These are phyloP conservation scores for Parnassius mnemosyne DNA, from an alignment of 2,888 invertebrate species.

Conservation along the genomic window DNA sequence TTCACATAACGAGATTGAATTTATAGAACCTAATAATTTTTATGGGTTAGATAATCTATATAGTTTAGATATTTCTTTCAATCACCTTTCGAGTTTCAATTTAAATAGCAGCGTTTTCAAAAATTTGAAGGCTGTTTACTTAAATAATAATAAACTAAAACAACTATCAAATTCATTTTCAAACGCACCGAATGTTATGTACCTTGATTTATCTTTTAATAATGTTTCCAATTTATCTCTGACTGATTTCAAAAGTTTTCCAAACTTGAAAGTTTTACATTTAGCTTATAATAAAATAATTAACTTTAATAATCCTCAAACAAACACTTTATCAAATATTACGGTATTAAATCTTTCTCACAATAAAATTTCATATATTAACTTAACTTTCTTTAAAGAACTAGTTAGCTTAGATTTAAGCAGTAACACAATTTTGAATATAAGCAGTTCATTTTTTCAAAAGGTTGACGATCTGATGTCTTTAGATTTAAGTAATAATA, in stretches of 20 bases:
- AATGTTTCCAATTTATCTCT: slow-evolving; percentile 40
- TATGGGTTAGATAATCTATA: slow-evolving; percentile 52
- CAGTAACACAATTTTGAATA: slow-evolving; percentile 45
- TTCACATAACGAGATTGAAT: slow-evolving; percentile 54
- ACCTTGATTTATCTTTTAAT: slow-evolving; percentile 56
- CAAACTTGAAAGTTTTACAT: slow-evolving; percentile 49
- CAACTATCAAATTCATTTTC: slow-evolving; percentile 37
- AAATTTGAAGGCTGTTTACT: slow-evolving; percentile 54
- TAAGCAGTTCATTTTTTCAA: slow-evolving; percentile 50
- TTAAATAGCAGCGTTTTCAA: slow-evolving; percentile 41
- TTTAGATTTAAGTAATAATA: slow-evolving; percentile 59
- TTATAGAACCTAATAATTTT: slow-evolving; percentile 55
- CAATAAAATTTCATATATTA: slow-evolving; percentile 51
- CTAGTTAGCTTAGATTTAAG: slow-evolving; percentile 54
- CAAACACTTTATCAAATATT: slow-evolving; percentile 48
- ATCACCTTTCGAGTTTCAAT: slow-evolving; percentile 45
- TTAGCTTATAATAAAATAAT: slow-evolving; percentile 53
- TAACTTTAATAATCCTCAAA: slow-evolving; percentile 51
- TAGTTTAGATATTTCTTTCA: slow-evolving; percentile 61
- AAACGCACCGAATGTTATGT: slow-evolving; percentile 41
- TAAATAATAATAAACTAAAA: slow-evolving; percentile 53
- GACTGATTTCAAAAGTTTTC: slow-evolving; percentile 38
- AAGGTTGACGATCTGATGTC: slow-evolving; percentile 51
- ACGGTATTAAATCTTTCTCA: slow-evolving; percentile 50
- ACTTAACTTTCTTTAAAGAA: slow-evolving; percentile 52